Evolutionary conservation across 2,888 invertebrate species (phyloP).

Genomic region (Spisula subtruncata): DNA sequence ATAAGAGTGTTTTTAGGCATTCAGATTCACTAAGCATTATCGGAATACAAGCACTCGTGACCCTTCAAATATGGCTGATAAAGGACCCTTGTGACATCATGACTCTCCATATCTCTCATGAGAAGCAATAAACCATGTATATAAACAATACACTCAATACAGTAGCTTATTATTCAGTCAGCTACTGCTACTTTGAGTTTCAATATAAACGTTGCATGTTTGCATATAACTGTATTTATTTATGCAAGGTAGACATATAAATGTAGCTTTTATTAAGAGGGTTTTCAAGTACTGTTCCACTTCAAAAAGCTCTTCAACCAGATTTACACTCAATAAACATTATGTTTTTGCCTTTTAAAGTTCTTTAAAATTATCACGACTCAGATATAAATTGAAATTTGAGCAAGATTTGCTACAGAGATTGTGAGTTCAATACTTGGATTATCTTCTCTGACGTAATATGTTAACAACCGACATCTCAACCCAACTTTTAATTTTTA

Average conservation of each 20-base stretch:
- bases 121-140: neutral
- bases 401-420: neutral
- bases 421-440: neutral
- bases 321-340: neutral
- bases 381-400: neutral
- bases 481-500: neutral
- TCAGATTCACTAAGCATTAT: slow-evolving; percentile 5
- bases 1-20: neutral
- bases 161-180: neutral
- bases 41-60: neutral
- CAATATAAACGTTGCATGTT: neutral
- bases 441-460: slow-evolving; percentile 17
- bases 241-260: slow-evolving; percentile 4
- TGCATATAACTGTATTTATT: neutral
- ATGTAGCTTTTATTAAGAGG: slow-evolving; percentile 12
- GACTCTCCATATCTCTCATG: neutral
- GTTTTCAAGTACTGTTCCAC: neutral
- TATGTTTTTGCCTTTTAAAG: slow-evolving; percentile 24
- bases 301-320: neutral
- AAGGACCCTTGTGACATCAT: neutral
- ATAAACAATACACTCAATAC: neutral
- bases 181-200: neutral
- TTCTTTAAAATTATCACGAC: neutral
- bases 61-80: neutral
- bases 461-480: neutral